Evolutionary conservation across 2,888 invertebrate genomes (phyloP).

Genomic region (Sinodicranocentrus sp.): DNA sequence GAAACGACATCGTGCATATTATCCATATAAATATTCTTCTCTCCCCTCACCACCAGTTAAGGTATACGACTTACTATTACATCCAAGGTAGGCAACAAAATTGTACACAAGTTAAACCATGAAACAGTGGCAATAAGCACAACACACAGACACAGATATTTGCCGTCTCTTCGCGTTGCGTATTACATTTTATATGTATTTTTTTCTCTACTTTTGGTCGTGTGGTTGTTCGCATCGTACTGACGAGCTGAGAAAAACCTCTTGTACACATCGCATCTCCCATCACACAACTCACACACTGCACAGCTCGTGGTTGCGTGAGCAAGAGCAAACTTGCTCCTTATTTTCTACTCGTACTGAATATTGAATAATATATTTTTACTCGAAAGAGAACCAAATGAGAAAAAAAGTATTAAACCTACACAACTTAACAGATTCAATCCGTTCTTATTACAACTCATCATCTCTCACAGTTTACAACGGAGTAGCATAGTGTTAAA

Average conservation of each 20-base stretch:
- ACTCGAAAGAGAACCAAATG: too few species aligned
- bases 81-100: too few species aligned
- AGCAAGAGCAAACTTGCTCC: conserved; percentile 42
- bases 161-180: neutral
- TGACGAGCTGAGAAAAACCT: conserved; percentile 32
- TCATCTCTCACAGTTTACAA: too few species aligned
- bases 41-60: neutral
- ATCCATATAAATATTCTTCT: neutral
- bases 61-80: too few species aligned
- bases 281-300: conserved; percentile 21
- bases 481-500: too few species aligned
- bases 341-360: conserved; percentile 5
- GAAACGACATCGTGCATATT: neutral
- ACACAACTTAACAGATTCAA: too few species aligned
- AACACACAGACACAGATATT: neutral
- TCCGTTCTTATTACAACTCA: too few species aligned
- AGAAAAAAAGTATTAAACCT: too few species aligned
- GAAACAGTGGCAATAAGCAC: conserved; percentile 43
- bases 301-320: conserved; percentile 57
- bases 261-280: conserved; percentile 28
- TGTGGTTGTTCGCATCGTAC: too few species aligned
- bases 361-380: too few species aligned
- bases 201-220: neutral
- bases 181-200: neutral
- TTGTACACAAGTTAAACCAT: conserved; percentile 18